phyloP scores from a whole-genome alignment of 2,113 vertebrate species.

The Corapipo altera region DNA sequence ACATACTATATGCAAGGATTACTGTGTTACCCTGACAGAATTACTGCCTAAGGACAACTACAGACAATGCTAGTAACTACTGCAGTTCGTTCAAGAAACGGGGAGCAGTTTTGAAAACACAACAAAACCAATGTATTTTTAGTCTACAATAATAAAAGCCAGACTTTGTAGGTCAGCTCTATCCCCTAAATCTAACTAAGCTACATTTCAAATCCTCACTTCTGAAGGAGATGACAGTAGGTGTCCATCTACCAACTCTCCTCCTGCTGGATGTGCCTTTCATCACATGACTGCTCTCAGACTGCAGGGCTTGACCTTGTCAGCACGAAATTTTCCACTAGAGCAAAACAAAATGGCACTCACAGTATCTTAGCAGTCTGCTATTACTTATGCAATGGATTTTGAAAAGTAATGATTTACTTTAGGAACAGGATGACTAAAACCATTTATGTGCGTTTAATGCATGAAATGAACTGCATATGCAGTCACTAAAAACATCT shows the following conservation, averaged over 20 bases:
- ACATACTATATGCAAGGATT: neutral
- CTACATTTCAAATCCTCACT: neutral
- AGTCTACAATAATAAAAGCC: neutral
- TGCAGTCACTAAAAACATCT: neutral
- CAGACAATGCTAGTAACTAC: neutral
- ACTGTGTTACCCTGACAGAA: neutral
- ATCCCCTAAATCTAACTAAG: neutral
- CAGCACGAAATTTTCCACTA: conserved; percentile 66
- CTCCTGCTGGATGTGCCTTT: neutral
- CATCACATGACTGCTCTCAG: conserved; percentile 39
- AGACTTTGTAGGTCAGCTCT: neutral
- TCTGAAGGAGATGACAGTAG: neutral
- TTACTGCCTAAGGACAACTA: neutral
- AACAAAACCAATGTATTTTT: neutral
- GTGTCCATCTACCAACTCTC: neutral
- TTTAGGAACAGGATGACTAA: conserved; percentile 24
- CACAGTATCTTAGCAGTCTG: conserved; percentile 28
- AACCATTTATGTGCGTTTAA: conserved; percentile 22
- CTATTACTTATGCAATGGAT: conserved; percentile 49
- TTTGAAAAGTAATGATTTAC: conserved; percentile 59
- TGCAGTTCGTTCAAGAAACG: neutral
- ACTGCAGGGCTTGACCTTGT: conserved; percentile 63
- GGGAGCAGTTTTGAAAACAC: neutral
- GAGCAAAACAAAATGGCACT: conserved; percentile 55
- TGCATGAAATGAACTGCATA: conserved; percentile 9